Base-by-base conservation (phyloP, 92 coral and sea anemone species). In the Epizoanthus ramosus region DNA sequence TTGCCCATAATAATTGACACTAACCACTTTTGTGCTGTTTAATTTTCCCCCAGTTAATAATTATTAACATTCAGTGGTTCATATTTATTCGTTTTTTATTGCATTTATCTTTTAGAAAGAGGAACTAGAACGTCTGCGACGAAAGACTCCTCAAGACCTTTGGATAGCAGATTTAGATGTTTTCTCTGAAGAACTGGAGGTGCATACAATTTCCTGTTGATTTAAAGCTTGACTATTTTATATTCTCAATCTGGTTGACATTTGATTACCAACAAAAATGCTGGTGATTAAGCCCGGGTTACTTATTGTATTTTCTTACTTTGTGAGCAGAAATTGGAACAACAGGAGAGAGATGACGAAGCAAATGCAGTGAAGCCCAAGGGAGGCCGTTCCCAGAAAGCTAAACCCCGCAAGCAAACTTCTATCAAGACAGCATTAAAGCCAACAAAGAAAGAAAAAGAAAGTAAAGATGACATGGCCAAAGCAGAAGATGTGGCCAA, bases 141-240 rank as follows among this genome's bases (percentile, higher is more conserved):
- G 75, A 9, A 95, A 93, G 85, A 89, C 94, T 19, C 96, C 95
- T 1, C 90, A 95, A 73, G 89, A 86, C 60, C 79, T 95, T 80
- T 95, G 98, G 98, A 17, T 52, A 1, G 86, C 92, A 50, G 98
- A 95, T 80, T 81, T 95, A n/a, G 98, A 93, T 57, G 59, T 16
- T 8, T 95, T 95, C 83, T 67, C 83, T 23, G 91, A 79, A 60
- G 91, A 87, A 52, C 87, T 92, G 3, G 96, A 92, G 92, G 96
- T 92, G 80, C n/a, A 24, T 39, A 10, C 22, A n/a, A 19, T 22
- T 28, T 52, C 22, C 4, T 33, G 77, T n/a, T 71, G 57, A 15
- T 39, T 19, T 8, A 71, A 8, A 17, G 57, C 22, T 21, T 71
- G 47, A 17, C 56, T 33, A 6, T 31, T 57, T 0, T 39, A 14